Evolutionary conservation across 2,888 invertebrate species (phyloP), one percentile per base, ranked within the genome.

Genomic region (Lithophane semibrunnea): DNA sequence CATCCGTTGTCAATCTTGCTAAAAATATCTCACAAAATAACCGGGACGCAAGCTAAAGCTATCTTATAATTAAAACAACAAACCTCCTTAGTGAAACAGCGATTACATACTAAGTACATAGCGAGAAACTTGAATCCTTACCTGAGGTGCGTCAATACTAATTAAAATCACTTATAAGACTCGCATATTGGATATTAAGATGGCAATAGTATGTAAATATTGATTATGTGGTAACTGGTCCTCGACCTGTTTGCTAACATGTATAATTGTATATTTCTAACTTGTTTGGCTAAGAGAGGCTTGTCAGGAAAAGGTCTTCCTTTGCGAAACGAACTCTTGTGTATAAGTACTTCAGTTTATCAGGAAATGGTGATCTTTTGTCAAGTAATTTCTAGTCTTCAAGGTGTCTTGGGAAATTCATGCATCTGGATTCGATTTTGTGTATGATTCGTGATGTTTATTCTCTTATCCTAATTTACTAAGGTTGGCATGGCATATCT

Each of bases 101-200:
- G n/a, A 49, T 47, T 71, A 29, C 54, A 47, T 44, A 58, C 2
- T 56, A 16, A 29, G 29, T 60, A 58, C 16, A 16, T 9, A 2
- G n/a, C 64, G 18, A 54, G 60, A 72, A 81, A 65, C 44, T 56
- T 16, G 65, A 56, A 61, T 63, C 44, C 9, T 0, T 13, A 21
- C 42, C 42, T 9, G n/a, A 83, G 56, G 68, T 68, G 72, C 63
- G 47, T 78, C 67, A 47, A 42, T 68, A 83, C 49, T 83, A 78
- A 81, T 83, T 78, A 83, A 69, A 78, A 66, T 72, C 79, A 77
- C 66, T 82, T 82, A 77, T n/a, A 47, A 29, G 4, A 18, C 44
- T 29, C 29, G 60, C 61, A 24, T 42, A 56, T 52, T 52, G 29
- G 49, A 66, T 5, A 10, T 56, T 44, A 44, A 58, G 73, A 80